Evolutionary conservation across 2,113 vertebrate species (phyloP).

Genomic region (Zootoca vivipara): DNA sequence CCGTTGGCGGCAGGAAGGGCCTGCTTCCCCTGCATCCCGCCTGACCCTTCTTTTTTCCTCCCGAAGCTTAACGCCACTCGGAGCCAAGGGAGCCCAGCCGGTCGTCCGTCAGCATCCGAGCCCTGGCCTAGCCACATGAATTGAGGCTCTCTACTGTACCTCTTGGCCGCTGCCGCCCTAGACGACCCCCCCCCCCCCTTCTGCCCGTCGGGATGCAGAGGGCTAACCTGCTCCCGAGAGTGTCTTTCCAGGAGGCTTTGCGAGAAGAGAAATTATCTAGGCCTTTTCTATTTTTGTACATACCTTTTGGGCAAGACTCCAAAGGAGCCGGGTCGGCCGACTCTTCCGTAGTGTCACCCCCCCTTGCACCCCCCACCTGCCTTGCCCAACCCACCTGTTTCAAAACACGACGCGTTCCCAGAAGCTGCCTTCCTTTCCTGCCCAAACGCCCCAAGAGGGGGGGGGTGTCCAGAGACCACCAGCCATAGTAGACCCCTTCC

Average conservation of each 20-base stretch:
- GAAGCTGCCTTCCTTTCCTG: constrained; percentile 27
- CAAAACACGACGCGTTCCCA: constrained; percentile 17
- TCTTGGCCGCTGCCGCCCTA: constrained; percentile 31
- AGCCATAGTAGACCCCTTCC: constrained; percentile 57
- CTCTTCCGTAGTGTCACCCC: constrained; percentile 27
- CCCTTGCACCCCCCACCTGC: background rate
- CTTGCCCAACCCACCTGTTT: constrained; percentile 35
- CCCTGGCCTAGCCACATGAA: constrained; percentile 50
- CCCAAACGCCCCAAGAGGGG: background rate
- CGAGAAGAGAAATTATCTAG: constrained; percentile 51
- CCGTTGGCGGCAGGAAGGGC: too few relatives aligned
- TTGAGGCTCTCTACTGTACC: constrained; percentile 49
- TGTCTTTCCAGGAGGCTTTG: constrained; percentile 55
- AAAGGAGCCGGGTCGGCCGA: constrained; percentile 30
- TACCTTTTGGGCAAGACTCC: constrained; percentile 59
- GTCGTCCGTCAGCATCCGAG: constrained; percentile 48
- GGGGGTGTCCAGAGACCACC: constrained; percentile 32
- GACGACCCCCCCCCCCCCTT: constrained; percentile 52
- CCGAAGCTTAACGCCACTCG: constrained; percentile 68
- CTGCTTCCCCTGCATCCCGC: background rate
- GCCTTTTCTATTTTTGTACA: constrained; percentile 65
- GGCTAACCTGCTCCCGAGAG: background rate
- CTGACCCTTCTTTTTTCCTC: constrained; percentile 51
- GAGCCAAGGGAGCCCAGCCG: constrained; percentile 68
- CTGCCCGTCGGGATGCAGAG: constrained; percentile 39